A percentile compares a stretch with the other conserved stretches of the same genome.
These are phyloP conservation scores for Synanthedon vespiformis DNA, from an alignment of 2,888 invertebrate genomes.

Conservation along the genomic window DNA sequence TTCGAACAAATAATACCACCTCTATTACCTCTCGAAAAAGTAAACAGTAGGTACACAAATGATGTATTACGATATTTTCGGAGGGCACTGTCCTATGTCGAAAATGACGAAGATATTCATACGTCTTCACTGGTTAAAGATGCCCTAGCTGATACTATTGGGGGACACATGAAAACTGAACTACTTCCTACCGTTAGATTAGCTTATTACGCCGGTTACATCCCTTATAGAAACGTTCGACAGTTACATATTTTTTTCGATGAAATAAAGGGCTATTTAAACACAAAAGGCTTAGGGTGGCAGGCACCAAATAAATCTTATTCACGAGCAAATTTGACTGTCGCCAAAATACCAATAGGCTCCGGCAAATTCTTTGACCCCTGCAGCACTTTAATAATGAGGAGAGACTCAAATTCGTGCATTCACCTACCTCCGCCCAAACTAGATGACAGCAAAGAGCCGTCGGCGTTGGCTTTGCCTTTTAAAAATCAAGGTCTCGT, in stretches of 20 bases:
- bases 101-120: conserved; percentile 18
- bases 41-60: conserved; percentile 34
- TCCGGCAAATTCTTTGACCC: conserved; percentile 34
- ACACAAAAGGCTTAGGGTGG: conserved; percentile 56
- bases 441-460: conserved; percentile 33
- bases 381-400: conserved; percentile 34
- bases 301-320: conserved; percentile 27
- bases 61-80: conserved; percentile 36
- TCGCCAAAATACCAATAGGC: conserved; percentile 43
- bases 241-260: conserved; percentile 40
- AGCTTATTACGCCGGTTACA: conserved; percentile 55
- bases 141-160: conserved; percentile 45
- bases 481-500: conserved; percentile 42
- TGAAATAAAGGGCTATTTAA: conserved; percentile 32
- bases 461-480: conserved; percentile 45
- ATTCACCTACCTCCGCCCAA: conserved; percentile 46
- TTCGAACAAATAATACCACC: conserved; percentile 40
- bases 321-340: conserved; percentile 43
- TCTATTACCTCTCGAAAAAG: conserved; percentile 29
- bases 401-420: conserved; percentile 43
- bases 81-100: conserved; percentile 23
- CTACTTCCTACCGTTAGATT: conserved; percentile 48
- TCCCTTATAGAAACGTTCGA: conserved; percentile 37
- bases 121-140: conserved; percentile 29
- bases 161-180: conserved; percentile 44